Evolutionary conservation across 35 echinoderm and acorn worm genomes (phyloP).

Genomic region (Heliocidaris tuberculata): DNA sequence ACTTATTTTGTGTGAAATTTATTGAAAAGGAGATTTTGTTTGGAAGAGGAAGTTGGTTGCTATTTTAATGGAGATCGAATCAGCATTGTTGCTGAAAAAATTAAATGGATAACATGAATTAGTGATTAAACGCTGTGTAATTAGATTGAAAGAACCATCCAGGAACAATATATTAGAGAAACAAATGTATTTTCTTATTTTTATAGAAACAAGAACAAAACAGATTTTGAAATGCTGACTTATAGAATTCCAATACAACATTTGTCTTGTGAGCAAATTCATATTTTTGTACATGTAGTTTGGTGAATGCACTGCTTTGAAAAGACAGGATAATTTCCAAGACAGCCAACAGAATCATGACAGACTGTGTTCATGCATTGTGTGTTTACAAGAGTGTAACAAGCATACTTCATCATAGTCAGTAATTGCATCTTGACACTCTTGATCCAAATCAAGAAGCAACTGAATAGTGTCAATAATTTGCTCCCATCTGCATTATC

Average conservation of each 20-base stretch:
- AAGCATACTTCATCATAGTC: not conserved
- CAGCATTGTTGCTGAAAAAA: not conserved
- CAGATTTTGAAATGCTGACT: not conserved
- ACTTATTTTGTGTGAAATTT: not conserved
- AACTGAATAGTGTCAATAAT: not conserved
- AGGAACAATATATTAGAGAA: not conserved
- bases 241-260: not conserved
- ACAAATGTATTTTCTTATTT: not conserved
- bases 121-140: not conserved
- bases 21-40: not conserved
- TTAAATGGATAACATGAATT: not conserved
- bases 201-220: not conserved
- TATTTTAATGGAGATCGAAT: not conserved
- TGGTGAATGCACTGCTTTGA: not conserved
- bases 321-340: not conserved
- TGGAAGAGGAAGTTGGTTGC: not conserved
- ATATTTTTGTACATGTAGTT: not conserved
- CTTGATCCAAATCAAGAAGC: not conserved
- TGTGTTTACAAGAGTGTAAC: not conserved
- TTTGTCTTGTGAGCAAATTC: not conserved
- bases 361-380: not conserved
- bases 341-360: not conserved
- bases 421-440: not conserved
- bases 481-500: not conserved
- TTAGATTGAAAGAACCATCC: not conserved